Evolutionary conservation across 2,797 vertebrate genomes (phyloP).

Genomic region (Channallabes apus): DNA sequence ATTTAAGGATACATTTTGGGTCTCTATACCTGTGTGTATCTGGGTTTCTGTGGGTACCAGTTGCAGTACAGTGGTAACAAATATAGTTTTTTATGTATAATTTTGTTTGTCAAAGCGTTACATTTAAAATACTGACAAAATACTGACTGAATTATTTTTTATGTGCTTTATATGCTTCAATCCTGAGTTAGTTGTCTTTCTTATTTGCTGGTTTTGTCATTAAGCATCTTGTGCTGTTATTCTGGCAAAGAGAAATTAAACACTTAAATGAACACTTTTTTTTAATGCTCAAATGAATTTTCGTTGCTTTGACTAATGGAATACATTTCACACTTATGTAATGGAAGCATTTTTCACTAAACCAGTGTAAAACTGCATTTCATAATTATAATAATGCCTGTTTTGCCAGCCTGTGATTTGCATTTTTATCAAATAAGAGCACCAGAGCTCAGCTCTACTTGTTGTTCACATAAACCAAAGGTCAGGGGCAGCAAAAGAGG

Average conservation of each 20-base stretch:
- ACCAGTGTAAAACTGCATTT: neutral
- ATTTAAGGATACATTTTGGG: neutral
- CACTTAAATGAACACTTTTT: neutral
- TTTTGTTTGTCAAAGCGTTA: neutral
- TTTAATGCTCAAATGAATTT: neutral
- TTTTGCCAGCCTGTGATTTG: neutral
- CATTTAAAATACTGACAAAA: neutral
- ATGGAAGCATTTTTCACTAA: neutral
- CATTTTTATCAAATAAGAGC: neutral
- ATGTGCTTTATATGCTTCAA: neutral
- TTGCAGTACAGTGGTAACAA: neutral
- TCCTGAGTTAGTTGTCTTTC: neutral
- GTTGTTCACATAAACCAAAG: neutral
- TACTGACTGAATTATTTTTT: no score
- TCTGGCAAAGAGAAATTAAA: neutral
- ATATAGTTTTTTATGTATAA: no score
- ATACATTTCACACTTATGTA: conserved; percentile 3
- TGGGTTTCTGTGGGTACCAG: neutral
- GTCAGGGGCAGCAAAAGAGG: neutral
- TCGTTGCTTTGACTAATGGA: neutral
- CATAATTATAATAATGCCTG: neutral
- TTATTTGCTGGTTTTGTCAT: neutral
- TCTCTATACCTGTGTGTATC: neutral
- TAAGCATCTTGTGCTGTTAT: neutral
- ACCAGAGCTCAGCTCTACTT: neutral